A percentile compares a stretch with the other conserved stretches of the same genome.
These are phyloP conservation scores for Glyphotaelius pellucidus DNA, from an alignment of 2,888 invertebrate genomes.

Conservation along the genomic window DNA sequence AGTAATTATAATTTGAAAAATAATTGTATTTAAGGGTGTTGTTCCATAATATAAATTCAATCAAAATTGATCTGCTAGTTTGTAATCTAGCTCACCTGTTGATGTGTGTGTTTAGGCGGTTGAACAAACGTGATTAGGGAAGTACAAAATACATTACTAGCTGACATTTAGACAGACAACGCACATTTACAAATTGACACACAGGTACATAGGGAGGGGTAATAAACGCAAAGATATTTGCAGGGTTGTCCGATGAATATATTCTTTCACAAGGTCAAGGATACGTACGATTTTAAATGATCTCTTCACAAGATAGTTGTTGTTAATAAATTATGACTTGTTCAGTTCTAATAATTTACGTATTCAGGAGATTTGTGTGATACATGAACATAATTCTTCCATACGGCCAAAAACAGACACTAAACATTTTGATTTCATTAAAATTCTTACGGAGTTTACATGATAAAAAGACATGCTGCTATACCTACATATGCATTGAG, in stretches of 20 bases:
- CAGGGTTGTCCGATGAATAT: not conserved
- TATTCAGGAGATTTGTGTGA: not conserved
- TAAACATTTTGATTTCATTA: not conserved
- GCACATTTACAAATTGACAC: not conserved
- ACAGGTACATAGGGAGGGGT: not conserved
- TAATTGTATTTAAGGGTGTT: not conserved
- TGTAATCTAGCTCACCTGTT: not conserved
- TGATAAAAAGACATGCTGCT: not conserved
- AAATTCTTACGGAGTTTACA: not conserved
- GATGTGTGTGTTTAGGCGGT: not conserved
- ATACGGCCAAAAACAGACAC: too few relatives aligned
- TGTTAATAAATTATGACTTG: not conserved
- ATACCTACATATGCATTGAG: too few relatives aligned
- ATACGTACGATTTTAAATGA: not conserved
- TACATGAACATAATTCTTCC: too few relatives aligned
- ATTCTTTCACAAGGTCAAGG: not conserved
- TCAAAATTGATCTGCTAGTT: not conserved
- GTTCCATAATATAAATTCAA: not conserved
- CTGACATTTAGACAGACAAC: not conserved
- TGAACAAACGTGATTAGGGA: not conserved
- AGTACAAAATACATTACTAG: not conserved
- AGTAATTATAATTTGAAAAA: not conserved
- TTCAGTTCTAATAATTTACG: not conserved
- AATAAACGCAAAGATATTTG: not conserved
- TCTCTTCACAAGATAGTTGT: not conserved